A percentile compares a stretch with the other conserved stretches of the same genome.
Evolutionary conservation across 2,888 invertebrate species (phyloP).

Genomic region (Blera fallax): DNA sequence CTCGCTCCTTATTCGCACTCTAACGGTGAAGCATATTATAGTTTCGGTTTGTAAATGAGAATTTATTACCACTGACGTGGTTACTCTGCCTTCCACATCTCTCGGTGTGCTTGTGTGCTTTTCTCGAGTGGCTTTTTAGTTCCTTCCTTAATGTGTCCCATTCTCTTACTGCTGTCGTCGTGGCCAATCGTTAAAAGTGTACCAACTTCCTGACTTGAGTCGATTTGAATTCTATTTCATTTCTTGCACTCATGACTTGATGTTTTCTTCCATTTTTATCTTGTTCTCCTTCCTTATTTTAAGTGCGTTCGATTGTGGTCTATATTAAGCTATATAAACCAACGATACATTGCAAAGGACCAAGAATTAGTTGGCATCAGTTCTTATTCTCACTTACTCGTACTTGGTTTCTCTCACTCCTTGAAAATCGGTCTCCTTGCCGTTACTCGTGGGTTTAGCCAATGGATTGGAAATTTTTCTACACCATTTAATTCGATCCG

Average conservation of each 20-base stretch:
- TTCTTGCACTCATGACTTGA: background rate
- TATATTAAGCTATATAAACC: conserved; percentile 65
- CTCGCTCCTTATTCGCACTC: conserved; percentile 11
- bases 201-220: background rate
- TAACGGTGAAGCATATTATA: conserved; percentile 44
- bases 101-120: conserved; percentile 17
- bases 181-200: background rate
- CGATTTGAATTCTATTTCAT: conserved; percentile 35
- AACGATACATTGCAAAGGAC: conserved; percentile 45
- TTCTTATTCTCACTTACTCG: conserved; percentile 7
- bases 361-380: conserved; percentile 54
- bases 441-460: conserved; percentile 61
- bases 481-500: conserved; percentile 68
- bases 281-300: conserved; percentile 3
- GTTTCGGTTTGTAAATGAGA: conserved; percentile 66
- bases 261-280: background rate
- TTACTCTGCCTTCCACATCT: conserved; percentile 28
- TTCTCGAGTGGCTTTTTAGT: conserved; percentile 58
- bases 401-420: background rate
- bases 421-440: conserved; percentile 17
- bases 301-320: conserved; percentile 51
- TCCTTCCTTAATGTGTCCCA: conserved; percentile 27
- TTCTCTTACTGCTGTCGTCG: background rate
- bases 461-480: conserved; percentile 73
- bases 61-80: conserved; percentile 64